Base-by-base conservation (phyloP, 2,888 invertebrate species). In the Pyrocoelia pectoralis region DNA sequence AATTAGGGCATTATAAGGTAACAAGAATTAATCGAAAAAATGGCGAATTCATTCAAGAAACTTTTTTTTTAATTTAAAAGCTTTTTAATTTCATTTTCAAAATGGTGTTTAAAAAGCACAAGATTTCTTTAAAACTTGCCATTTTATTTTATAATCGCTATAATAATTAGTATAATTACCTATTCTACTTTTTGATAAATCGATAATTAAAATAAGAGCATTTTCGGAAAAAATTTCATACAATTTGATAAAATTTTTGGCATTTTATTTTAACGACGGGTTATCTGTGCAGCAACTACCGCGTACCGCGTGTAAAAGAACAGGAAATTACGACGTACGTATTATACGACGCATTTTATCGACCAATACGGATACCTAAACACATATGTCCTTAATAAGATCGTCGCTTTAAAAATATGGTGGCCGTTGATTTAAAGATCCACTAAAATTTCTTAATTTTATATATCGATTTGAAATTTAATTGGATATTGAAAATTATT, bases 91-190 rank as follows among this genome's bases (percentile, higher is more conserved):
- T 64, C 50, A 56, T 55, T 64, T 68, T 62, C 68, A 70, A 70
- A 70, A 70, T 70, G 70, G 70, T 70, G 68, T 66, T 62, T 66
- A 68, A 51, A 58, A 57, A 33, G 61, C 66, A 69, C 65, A 66
- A 68, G 12, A 41, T 12, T 41, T 41, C 2, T 41, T 8, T 2
- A 41, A 41, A 14, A 41, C 14, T 41, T 41, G 13, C 3, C 12
- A 41, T 12, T 14, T 6, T 12, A 14, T 10, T 13, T 6, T 13
- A 41, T 14, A n/a, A 4, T 41, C 12, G 6, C 8, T 13, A 41
- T 14, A 41, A 14, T 41, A 13, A 14, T 38, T 41, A 14, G 12
- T 41, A 6, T 14, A 41, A 6, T 46, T 17, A 46, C 46, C n/a
- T n/a, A 41, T 14, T 14, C 14, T 46, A 46, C n/a, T 46, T 18